phyloP scores from a whole-genome alignment of 2,797 vertebrate species.

The Scolopax bukidnonensis region DNA sequence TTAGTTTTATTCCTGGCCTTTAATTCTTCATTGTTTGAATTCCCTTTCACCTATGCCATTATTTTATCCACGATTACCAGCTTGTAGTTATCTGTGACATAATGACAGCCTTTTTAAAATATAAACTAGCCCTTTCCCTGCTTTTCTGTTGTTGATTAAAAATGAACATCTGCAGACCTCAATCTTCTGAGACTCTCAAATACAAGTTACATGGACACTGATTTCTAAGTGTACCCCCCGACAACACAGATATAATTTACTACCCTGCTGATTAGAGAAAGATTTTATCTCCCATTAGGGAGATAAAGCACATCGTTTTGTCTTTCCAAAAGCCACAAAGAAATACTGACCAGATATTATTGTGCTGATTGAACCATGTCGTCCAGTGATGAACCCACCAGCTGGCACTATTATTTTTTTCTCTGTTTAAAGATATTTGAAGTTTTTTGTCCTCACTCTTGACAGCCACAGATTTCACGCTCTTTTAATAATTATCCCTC shows the following conservation, averaged over 20 bases:
- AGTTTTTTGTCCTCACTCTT: background rate
- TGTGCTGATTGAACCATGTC: background rate
- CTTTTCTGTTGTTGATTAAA: background rate
- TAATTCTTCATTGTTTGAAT: background rate
- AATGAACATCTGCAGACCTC: constrained; percentile 10
- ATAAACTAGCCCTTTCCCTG: background rate
- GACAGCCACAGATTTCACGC: background rate
- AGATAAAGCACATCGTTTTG: background rate
- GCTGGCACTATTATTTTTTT: background rate
- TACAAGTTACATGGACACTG: background rate
- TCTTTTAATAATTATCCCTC: background rate
- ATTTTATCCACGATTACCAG: background rate
- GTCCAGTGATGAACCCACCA: background rate
- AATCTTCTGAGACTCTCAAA: background rate
- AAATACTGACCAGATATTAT: background rate
- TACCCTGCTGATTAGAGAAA: background rate
- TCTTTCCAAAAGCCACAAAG: background rate
- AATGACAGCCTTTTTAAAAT: background rate
- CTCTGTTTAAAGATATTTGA: background rate
- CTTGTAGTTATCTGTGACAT: background rate
- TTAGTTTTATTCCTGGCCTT: constrained; percentile 5
- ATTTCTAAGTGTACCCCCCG: constrained; percentile 33
- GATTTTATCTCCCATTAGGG: background rate
- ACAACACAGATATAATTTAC: constrained; percentile 16
- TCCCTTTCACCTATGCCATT: background rate